Percentiles rank a stretch among this genome's conserved stretches.
phyloP scores from a whole-genome alignment of 2,113 vertebrate species.

The Danio rerio region DNA sequence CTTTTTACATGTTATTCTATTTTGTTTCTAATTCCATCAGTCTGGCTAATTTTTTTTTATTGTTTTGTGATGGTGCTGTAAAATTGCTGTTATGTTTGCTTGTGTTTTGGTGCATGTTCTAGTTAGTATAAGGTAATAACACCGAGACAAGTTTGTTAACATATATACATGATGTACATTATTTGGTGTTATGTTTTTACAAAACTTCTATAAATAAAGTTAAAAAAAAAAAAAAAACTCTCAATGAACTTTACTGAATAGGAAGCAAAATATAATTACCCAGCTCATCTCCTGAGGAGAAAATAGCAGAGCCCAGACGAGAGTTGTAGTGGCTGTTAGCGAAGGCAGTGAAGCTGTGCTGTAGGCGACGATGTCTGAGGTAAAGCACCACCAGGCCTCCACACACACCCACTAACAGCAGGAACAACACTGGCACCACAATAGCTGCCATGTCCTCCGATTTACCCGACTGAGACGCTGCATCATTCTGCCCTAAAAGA shows the following conservation, averaged over 20 bases:
- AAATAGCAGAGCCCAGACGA: slow-evolving; percentile 92
- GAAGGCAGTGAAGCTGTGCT: slow-evolving; percentile 93
- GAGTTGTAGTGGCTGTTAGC: slow-evolving; percentile 99
- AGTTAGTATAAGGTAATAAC: too few species aligned
- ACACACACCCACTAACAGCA: slow-evolving; percentile 87
- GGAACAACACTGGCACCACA: slow-evolving; percentile 92
- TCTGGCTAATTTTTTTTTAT: too few species aligned
- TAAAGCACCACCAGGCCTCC: slow-evolving; percentile 86
- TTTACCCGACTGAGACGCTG: slow-evolving; percentile 53
- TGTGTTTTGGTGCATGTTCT: too few species aligned
- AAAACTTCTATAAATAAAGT: too few species aligned
- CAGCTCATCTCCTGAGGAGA: slow-evolving; percentile 95
- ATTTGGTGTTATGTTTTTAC: too few species aligned
- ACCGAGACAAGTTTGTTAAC: too few species aligned
- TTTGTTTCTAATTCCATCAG: too few species aligned
- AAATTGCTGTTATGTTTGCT: too few species aligned
- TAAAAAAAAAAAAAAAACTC: too few species aligned
- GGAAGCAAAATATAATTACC: slow-evolving; percentile 72
- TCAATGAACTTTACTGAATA: not conserved
- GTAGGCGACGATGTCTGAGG: slow-evolving; percentile 87
- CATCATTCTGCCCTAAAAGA: slow-evolving; percentile 62
- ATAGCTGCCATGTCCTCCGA: slow-evolving; percentile 86
- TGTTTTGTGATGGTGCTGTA: too few species aligned
- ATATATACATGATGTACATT: too few species aligned
- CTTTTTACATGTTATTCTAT: too few species aligned